phyloP scores from a whole-genome alignment of 1,140 invertebrate genomes.

The Ips nitidus region DNA sequence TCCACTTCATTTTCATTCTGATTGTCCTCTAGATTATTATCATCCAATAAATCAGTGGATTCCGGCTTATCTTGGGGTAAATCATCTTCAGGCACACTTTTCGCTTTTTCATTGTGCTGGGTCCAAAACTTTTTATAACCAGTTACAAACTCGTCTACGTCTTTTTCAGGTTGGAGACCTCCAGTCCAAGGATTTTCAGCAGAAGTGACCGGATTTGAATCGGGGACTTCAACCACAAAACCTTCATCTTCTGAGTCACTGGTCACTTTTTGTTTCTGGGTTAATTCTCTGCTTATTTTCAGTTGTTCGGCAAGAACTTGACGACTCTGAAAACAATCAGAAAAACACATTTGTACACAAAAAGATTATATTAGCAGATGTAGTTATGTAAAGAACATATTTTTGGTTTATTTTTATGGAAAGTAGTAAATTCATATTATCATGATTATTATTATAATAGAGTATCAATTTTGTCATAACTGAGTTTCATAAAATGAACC shows the following conservation, averaged over 20 bases:
- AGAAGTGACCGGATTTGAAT: slow-evolving; percentile 43
- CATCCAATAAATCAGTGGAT: background rate
- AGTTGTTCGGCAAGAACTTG: slow-evolving; percentile 84
- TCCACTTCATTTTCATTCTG: slow-evolving; percentile 26
- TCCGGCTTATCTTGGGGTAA: background rate
- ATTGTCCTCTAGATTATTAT: slow-evolving; percentile 21
- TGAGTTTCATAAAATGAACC: no score
- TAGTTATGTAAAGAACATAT: no score
- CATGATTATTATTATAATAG: no score
- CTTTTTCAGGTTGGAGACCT: slow-evolving; percentile 51
- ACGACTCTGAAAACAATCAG: slow-evolving; percentile 62
- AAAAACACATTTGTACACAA: background rate
- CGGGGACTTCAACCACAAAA: slow-evolving; percentile 49
- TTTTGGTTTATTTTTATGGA: no score
- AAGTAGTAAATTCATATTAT: no score
- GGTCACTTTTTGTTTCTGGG: slow-evolving; percentile 67
- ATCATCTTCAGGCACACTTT: background rate
- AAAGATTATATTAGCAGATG: no score
- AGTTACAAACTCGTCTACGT: slow-evolving; percentile 63
- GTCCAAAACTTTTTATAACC: slow-evolving; percentile 74
- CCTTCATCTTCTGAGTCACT: slow-evolving; percentile 60
- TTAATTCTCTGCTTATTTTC: slow-evolving; percentile 78
- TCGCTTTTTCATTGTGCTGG: slow-evolving; percentile 55
- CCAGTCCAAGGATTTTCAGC: slow-evolving; percentile 73
- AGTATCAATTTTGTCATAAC: no score